A percentile compares a stretch with the other conserved stretches of the same genome.
phyloP scores from a whole-genome alignment of 2,113 vertebrate genomes.

The Ploceus nigricollis region DNA sequence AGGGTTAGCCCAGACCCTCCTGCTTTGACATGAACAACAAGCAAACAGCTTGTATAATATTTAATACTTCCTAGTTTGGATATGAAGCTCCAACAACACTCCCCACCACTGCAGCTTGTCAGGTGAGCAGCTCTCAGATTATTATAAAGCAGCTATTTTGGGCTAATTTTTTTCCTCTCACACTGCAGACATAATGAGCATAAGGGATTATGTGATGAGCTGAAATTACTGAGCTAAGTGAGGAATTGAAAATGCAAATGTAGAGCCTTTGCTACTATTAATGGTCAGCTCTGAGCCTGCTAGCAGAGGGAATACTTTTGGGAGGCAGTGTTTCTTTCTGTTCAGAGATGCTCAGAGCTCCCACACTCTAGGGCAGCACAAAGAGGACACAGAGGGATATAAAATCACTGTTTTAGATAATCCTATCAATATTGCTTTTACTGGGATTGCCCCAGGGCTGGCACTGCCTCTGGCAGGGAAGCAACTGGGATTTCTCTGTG shows the following conservation, averaged over 20 bases:
- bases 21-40: constrained; percentile 2
- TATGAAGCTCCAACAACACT: not conserved
- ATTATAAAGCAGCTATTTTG: not conserved
- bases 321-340: not conserved
- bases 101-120: not conserved
- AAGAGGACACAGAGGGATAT: not conserved
- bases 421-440: not conserved
- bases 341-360: not conserved
- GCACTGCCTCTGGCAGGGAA: not conserved
- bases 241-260: not conserved
- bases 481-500: not conserved
- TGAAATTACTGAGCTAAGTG: constrained; percentile 3
- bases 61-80: not conserved
- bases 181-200: not conserved
- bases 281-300: not conserved
- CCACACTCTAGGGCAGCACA: not conserved
- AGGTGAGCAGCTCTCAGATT: not conserved
- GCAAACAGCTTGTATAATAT: not conserved
- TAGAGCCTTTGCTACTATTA: not conserved
- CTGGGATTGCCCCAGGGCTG: not conserved
- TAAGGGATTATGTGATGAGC: not conserved
- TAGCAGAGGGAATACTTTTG: not conserved
- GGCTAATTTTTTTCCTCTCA: not conserved
- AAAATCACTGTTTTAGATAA: fast-evolving
- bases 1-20: constrained; percentile 14